Conservation (phyloP, 1,140 invertebrate species). For the Hetaerina americana region DNA sequence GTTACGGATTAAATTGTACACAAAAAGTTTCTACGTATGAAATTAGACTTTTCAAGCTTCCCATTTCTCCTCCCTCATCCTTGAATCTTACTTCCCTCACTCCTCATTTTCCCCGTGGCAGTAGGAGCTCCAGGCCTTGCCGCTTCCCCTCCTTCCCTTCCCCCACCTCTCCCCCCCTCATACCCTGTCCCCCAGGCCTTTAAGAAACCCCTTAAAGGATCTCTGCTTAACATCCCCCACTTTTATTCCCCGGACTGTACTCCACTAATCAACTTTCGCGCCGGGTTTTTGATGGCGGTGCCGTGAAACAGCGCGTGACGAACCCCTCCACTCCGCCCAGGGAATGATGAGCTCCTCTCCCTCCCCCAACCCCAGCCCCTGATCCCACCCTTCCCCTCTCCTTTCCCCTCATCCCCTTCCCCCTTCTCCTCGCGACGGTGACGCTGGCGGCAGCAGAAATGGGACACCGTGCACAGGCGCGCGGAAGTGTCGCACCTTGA, state of each 20-base stretch:
- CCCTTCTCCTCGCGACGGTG: not conserved
- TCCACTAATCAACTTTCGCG: not conserved
- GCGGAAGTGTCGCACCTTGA: too few relatives aligned
- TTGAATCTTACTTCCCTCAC: not conserved
- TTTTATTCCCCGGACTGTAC: not conserved
- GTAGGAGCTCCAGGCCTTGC: too few relatives aligned
- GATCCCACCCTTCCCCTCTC: too few relatives aligned
- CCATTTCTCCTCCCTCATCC: not conserved
- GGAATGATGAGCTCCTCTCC: not conserved
- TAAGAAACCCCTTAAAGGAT: not conserved
- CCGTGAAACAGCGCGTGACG: not conserved
- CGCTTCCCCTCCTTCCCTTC: too few relatives aligned
- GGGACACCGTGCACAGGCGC: too few relatives aligned
- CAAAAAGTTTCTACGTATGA: too few relatives aligned
- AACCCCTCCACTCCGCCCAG: not conserved
- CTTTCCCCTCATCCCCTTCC: not conserved
- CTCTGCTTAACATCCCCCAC: not conserved
- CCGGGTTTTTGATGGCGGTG: not conserved
- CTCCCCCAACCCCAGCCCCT: not conserved
- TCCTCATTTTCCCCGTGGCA: not conserved
- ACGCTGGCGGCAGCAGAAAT: too few relatives aligned
- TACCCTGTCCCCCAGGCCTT: too few relatives aligned
- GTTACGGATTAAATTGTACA: too few relatives aligned
- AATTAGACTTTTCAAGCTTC: not conserved
- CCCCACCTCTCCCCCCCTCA: too few relatives aligned